These are phyloP conservation scores for Periparus ater DNA, from an alignment of 2,797 vertebrate genomes.

Conservation along the genomic window DNA sequence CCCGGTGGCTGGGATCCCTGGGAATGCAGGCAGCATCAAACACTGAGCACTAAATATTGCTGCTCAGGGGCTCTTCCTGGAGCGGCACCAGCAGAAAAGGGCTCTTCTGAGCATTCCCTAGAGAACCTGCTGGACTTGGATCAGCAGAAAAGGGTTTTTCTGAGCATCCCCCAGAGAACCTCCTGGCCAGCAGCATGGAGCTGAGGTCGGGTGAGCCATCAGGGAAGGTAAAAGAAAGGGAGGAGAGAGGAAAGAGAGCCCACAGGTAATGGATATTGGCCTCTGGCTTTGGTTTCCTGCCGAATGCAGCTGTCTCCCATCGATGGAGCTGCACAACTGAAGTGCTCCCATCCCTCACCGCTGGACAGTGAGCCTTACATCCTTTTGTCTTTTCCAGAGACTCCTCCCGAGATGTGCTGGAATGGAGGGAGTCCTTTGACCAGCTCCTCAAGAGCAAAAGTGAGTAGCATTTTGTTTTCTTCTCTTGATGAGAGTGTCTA, in stretches of 20 bases:
- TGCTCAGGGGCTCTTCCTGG: neutral
- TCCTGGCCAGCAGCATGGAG: neutral
- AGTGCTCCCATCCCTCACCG: neutral
- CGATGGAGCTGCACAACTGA: neutral
- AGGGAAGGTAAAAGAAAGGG: neutral
- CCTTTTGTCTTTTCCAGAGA: slow-evolving; percentile 63
- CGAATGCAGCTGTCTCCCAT: accelerated
- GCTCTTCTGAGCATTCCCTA: neutral
- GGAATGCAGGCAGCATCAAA: neutral
- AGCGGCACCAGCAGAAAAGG: neutral
- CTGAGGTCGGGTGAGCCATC: neutral
- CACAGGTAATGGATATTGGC: slow-evolving; percentile 4
- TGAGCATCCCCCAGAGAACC: neutral
- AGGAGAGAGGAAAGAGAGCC: slow-evolving; percentile 34
- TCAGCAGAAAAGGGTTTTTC: neutral
- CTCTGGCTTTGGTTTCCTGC: neutral
- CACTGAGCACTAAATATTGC: neutral
- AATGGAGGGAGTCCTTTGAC: slow-evolving; percentile 79
- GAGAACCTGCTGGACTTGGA: neutral
- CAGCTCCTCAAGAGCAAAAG: slow-evolving; percentile 79
- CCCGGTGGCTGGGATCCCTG: neutral
- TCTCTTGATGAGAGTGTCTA: neutral
- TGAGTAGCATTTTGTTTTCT: slow-evolving; percentile 63
- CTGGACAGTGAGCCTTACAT: neutral
- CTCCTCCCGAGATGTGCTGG: slow-evolving; percentile 73